Base-by-base conservation (phyloP, 2,888 invertebrate species). In the Temnothorax ravouxi region DNA sequence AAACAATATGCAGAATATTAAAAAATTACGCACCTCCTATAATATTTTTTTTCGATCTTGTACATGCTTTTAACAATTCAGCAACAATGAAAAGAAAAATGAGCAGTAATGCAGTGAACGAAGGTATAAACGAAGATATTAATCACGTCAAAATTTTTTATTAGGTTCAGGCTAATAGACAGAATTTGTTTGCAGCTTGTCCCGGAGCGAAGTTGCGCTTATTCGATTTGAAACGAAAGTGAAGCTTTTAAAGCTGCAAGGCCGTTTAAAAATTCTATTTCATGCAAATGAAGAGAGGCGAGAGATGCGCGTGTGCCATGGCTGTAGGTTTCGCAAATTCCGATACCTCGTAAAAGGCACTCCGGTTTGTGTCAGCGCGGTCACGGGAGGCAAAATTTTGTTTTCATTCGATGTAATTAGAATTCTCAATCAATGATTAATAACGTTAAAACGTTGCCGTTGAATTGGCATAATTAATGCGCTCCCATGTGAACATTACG, bases 211-310 rank as follows among this genome's bases (percentile, higher is more conserved):
- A 72, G 47, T 61, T 61, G 25, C 18, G 29, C 18, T 80, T 50
- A 80, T 72, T 80, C 59, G 21, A 80, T 80, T 80, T 71, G 13
- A 80, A 72, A 72, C 72, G 38, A 80, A 72, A 80, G 18, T 38
- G 69, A 56, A 44, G 61, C 29, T 72, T 71, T 80, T 38, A 59
- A 80, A 71, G 59, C 71, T 61, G 75, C 75, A 61, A 15, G 47
- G 8, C 25, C 25, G 76, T 61, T 80, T 72, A 61, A 80, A 80
- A 80, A 80, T 80, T 80, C 79, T 47, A 72, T 80, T 72, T 80
- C 79, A 71, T 80, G 79, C 50, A 79, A 79, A 79, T 71, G 59
- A 71, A n/a, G 59, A 34, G 29, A n/a, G 6, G 6, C 5, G 41
- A 29, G 8, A 59, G 34, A 44, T n/a, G 29, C 25, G 54, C 18